Percentiles rank a stretch among this genome's conserved stretches.
These are phyloP conservation scores for Oenanthe melanoleuca DNA, from an alignment of 2,113 vertebrate species.

Conservation along the genomic window DNA sequence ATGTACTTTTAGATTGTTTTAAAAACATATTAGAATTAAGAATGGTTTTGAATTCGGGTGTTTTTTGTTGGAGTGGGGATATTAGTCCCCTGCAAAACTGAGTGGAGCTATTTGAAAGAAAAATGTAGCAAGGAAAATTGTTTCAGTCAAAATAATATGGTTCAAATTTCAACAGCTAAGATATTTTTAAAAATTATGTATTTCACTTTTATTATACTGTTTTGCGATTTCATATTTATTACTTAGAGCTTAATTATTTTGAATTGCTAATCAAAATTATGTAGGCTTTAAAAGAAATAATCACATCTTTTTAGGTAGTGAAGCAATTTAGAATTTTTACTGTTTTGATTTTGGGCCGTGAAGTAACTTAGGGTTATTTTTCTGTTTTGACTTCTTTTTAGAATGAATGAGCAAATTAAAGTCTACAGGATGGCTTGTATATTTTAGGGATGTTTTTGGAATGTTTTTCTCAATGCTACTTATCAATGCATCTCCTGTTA, in stretches of 20 bases:
- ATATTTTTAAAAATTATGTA: not conserved
- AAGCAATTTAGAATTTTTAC: not conserved
- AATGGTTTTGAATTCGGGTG: not conserved
- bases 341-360: not conserved
- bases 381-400: not conserved
- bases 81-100: not conserved
- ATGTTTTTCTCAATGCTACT: not conserved
- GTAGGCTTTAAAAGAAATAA: not conserved
- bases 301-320: not conserved
- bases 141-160: not conserved
- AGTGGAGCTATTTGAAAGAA: not conserved
- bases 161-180: not conserved
- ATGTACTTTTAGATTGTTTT: not conserved
- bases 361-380: rapidly evolving
- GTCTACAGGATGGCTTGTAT: not conserved
- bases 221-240: not conserved
- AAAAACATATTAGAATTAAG: not conserved
- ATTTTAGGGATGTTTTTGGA: rapidly evolving
- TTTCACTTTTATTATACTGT: not conserved
- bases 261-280: not conserved
- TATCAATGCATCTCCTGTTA: not conserved
- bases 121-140: rapidly evolving
- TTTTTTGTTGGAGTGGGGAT: not conserved
- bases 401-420: not conserved
- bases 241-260: not conserved